Evolutionary conservation across 2,888 invertebrate species (phyloP).

Genomic region (Stegana nigrithorax): DNA sequence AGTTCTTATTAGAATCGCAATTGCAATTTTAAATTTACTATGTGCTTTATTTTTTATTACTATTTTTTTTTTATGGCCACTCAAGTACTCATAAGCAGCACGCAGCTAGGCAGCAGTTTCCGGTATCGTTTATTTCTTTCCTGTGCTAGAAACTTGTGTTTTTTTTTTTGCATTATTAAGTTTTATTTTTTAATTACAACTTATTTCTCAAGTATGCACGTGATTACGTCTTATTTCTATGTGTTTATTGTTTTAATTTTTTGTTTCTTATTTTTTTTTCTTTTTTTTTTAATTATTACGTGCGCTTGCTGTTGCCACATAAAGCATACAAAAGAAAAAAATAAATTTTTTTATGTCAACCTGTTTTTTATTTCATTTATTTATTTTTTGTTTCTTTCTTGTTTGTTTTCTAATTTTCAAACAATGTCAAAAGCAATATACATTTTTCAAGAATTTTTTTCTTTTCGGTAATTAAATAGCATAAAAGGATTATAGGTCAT

Average conservation of each 20-base stretch:
- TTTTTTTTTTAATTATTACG: neutral
- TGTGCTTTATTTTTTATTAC: neutral
- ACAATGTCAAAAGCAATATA: neutral
- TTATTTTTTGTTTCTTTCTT: neutral
- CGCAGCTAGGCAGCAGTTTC: neutral
- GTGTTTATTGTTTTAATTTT: too few species aligned
- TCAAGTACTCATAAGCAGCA: neutral
- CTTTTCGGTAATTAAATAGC: neutral
- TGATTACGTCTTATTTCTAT: too few species aligned
- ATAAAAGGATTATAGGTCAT: conserved; percentile 1
- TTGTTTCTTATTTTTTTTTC: neutral
- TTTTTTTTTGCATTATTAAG: neutral
- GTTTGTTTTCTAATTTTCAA: neutral
- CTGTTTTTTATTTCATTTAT: neutral
- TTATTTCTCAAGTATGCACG: neutral
- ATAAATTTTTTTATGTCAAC: neutral
- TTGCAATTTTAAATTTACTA: too few species aligned
- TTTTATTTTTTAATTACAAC: neutral
- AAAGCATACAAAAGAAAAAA: neutral
- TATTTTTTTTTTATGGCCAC: neutral
- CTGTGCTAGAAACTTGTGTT: neutral
- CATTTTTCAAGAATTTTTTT: too few species aligned
- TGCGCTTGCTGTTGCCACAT: neutral
- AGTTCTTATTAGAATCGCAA: neutral
- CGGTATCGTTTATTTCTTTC: neutral